A percentile compares a stretch with the other conserved stretches of the same genome.
These are phyloP conservation scores for Thysanoteuthis rhombus DNA, from an alignment of 2,888 invertebrate species.

Conservation along the genomic window DNA sequence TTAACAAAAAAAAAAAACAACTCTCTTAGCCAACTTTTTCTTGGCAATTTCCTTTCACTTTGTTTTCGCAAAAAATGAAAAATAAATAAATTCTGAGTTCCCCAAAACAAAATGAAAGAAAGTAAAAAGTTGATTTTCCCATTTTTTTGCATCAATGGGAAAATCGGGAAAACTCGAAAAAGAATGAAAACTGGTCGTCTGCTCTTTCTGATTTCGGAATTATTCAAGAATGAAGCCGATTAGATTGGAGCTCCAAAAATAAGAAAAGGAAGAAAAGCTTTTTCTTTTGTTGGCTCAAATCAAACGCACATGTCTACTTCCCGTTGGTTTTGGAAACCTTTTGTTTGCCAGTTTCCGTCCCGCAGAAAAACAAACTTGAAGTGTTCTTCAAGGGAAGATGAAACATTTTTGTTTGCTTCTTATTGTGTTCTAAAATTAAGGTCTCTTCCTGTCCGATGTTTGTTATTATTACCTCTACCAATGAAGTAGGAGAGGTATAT, in stretches of 20 bases:
- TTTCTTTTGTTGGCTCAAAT: neutral
- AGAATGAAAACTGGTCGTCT: neutral
- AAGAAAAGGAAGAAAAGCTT: neutral
- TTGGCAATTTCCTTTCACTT: no score
- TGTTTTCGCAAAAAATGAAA: no score
- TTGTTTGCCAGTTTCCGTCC: neutral
- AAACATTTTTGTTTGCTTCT: neutral
- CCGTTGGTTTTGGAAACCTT: neutral
- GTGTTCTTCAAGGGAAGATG: neutral
- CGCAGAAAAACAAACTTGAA: neutral
- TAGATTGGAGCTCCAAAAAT: neutral
- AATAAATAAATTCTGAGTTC: no score
- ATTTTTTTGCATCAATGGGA: no score
- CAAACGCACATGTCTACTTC: slow-evolving; percentile 12
- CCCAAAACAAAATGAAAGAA: no score
- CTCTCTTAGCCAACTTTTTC: no score
- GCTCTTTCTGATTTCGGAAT: neutral
- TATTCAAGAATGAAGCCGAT: neutral
- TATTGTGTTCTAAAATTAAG: neutral
- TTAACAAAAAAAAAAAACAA: no score
- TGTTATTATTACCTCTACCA: no score
- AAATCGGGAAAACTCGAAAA: neutral
- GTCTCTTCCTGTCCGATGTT: neutral
- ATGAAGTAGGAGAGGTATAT: no score
- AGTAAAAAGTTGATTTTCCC: no score